phyloP scores from a whole-genome alignment of 1,140 invertebrate species.

The Aphaenogaster rudis region DNA sequence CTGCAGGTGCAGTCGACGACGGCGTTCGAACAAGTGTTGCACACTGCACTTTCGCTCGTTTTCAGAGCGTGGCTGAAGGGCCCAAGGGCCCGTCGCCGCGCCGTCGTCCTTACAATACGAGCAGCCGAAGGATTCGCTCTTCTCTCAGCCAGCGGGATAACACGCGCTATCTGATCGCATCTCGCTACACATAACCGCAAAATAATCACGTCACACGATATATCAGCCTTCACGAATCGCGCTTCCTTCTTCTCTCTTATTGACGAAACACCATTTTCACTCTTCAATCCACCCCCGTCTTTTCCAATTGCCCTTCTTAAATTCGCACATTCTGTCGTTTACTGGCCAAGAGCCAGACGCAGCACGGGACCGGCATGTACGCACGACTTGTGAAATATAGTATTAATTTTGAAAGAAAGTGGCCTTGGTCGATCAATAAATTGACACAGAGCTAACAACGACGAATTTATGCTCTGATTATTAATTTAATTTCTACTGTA shows the following conservation, averaged over 20 bases:
- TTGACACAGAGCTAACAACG: background rate
- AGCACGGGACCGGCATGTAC: conserved; percentile 43
- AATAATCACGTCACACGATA: conserved; percentile 45
- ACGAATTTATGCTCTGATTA: background rate
- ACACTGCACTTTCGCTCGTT: conserved; percentile 54
- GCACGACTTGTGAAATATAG: background rate
- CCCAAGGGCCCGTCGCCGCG: background rate
- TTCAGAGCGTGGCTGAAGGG: background rate
- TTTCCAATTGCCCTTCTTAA: background rate
- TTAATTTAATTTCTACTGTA: background rate
- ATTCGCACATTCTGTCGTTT: conserved; percentile 28
- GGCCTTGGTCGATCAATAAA: background rate
- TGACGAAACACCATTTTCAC: conserved; percentile 15
- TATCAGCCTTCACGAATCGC: background rate
- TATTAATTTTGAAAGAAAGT: conserved; percentile 8
- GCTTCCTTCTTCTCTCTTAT: conserved; percentile 1
- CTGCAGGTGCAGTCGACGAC: conserved; percentile 57
- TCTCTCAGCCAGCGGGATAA: conserved; percentile 1
- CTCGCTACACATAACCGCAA: conserved; percentile 22
- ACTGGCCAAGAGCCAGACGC: conserved; percentile 42
- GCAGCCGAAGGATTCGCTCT: background rate
- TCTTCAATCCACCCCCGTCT: conserved; percentile 1
- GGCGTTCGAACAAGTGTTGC: conserved; percentile 26
- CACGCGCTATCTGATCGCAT: conserved; percentile 4
- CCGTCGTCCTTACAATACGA: background rate